phyloP scores from a whole-genome alignment of 1,140 invertebrate species.

The Liolophura sinensis region DNA sequence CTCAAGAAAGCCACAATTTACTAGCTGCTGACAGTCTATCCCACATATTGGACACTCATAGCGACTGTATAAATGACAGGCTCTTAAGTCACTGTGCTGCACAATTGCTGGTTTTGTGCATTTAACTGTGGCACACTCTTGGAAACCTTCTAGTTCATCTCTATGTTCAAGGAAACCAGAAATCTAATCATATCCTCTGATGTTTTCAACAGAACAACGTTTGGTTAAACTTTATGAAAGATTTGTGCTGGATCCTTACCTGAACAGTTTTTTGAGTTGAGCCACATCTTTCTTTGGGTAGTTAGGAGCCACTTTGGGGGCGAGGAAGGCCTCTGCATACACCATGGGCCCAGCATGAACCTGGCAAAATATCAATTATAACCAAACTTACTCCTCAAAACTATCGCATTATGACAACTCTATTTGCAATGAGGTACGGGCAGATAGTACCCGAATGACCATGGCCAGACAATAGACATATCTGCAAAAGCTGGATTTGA shows the following conservation, averaged over 20 bases:
- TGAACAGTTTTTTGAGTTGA: slow-evolving; percentile 82
- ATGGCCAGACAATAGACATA: background rate
- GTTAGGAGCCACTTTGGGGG: slow-evolving; percentile 28
- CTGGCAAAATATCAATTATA: slow-evolving; percentile 37
- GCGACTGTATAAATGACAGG: no score
- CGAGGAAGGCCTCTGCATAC: slow-evolving; percentile 86
- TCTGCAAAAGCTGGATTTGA: background rate
- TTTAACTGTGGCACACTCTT: no score
- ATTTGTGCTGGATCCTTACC: slow-evolving; percentile 62
- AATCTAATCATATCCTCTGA: no score
- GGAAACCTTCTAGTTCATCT: no score
- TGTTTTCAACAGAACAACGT: background rate
- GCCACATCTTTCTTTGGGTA: slow-evolving; percentile 82
- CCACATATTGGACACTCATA: no score
- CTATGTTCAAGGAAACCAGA: background rate
- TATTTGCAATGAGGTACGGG: slow-evolving; percentile 4
- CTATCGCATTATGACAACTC: background rate
- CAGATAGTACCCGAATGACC: no score
- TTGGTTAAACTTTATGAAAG: background rate
- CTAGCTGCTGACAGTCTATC: no score
- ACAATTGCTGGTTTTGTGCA: no score
- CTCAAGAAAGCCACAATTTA: no score
- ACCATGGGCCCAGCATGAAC: slow-evolving; percentile 94
- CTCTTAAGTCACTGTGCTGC: no score
- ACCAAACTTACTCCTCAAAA: background rate